A percentile compares a stretch with the other conserved stretches of the same genome.
Evolutionary conservation across 2,888 invertebrate genomes (phyloP).

Genomic region (Eubasilissa splendida): DNA sequence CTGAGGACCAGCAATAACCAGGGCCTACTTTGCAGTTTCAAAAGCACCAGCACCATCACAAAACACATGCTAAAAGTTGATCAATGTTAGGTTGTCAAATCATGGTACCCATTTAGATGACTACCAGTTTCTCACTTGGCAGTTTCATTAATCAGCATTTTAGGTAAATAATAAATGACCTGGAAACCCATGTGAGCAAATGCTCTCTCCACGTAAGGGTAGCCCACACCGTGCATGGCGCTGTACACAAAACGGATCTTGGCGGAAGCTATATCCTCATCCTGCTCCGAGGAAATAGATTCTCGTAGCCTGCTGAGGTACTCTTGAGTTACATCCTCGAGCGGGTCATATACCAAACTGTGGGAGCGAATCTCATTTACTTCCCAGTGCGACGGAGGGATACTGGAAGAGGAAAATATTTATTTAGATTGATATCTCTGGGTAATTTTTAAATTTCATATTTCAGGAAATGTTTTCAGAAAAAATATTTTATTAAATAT

Average conservation of each 20-base stretch:
- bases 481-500: too few relatives aligned
- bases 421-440: too few relatives aligned
- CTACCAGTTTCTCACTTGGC: too few relatives aligned
- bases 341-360: constrained; percentile 79
- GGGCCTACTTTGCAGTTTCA: too few relatives aligned
- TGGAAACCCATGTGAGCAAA: constrained; percentile 83
- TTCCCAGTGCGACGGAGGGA: constrained; percentile 86
- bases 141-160: too few relatives aligned
- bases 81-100: too few relatives aligned
- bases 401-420: constrained; percentile 66
- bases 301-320: constrained; percentile 79
- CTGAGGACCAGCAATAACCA: too few relatives aligned
- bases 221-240: constrained; percentile 98
- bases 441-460: too few relatives aligned
- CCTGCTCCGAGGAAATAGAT: constrained; percentile 70
- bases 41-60: too few relatives aligned
- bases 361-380: constrained; percentile 72
- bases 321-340: constrained; percentile 75
- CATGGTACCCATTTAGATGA: too few relatives aligned
- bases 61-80: too few relatives aligned
- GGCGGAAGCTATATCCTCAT: constrained; percentile 73
- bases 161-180: constrained; percentile 64
- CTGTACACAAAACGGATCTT: constrained; percentile 87
- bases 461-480: too few relatives aligned
- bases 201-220: constrained; percentile 81